Percentiles rank a stretch among this genome's conserved stretches.
Conservation (phyloP, 2,888 invertebrate species). For the Rosalia funebris region DNA sequence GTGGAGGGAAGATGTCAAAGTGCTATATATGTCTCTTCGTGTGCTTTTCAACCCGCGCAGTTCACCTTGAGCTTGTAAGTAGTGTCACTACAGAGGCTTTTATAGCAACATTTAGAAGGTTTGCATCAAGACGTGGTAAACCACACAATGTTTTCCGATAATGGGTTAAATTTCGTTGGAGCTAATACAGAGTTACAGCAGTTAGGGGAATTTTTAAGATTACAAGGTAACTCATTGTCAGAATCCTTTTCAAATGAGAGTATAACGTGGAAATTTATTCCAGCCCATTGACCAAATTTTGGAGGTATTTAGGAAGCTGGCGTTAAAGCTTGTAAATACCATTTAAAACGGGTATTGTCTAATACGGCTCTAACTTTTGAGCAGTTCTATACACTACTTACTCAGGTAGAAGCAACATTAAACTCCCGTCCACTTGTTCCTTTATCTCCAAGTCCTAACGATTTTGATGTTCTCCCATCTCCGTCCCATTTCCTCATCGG, state of each 20-base stretch:
- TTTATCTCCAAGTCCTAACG: conserved; percentile 32
- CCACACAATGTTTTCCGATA: conserved; percentile 15
- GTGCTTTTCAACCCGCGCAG: conserved; percentile 22
- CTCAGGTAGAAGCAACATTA: conserved; percentile 45
- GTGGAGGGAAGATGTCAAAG: conserved; percentile 21
- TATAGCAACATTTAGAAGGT: conserved; percentile 13
- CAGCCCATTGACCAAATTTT: conserved; percentile 32
- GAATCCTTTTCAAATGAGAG: conserved; percentile 5
- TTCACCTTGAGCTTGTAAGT: conserved; percentile 13
- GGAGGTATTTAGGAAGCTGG: conserved; percentile 35
- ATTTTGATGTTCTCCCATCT: conserved; percentile 29
- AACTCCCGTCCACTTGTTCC: conserved; percentile 47
- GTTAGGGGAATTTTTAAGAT: conserved; percentile 10
- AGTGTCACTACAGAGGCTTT: conserved; percentile 5
- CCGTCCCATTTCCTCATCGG: conserved; percentile 34
- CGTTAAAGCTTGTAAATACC: conserved; percentile 17
- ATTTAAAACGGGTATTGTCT: conserved; percentile 36
- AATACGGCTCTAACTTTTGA: conserved; percentile 41
- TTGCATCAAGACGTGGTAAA: conserved; percentile 15
- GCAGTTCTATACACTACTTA: conserved; percentile 43
- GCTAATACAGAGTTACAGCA: conserved; percentile 11
- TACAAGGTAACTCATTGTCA: background rate
- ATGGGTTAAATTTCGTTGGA: conserved; percentile 20
- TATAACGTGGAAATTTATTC: conserved; percentile 29
- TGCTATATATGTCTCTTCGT: conserved; percentile 25